Base-by-base conservation (phyloP, 1,140 invertebrate genomes). In the Calephelis nemesis region DNA sequence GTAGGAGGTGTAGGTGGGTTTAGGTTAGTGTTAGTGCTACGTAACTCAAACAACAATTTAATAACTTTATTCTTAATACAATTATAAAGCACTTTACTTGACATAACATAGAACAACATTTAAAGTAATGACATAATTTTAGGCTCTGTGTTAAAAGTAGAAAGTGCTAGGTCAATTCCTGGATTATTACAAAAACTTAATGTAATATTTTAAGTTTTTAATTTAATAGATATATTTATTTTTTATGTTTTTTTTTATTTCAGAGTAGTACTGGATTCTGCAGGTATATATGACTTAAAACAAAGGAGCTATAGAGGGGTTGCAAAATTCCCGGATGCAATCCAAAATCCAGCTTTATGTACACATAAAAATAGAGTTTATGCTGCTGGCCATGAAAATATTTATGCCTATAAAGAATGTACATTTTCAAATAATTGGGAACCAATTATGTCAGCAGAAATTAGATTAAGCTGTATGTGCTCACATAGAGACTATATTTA, bases 1-100 rank as follows among this genome's bases (percentile, higher is more conserved):
- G 67, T 86, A 64, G 88, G 88, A 73, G 88, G 88, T 47, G 83
- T 89, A 71, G 85, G 85, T 75, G 82, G 76, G 48, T 88, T 79
- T 79, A 87, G 88, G 88, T 90, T 63, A 79, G 81, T 84, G 77
- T 68, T 65, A 62, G 12, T 62, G 52, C 5, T 15, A 58, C 30
- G 8, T 40, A n/a, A n/a, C n/a, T n/a, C n/a, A n/a, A n/a, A n/a
- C n/a, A n/a, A n/a, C n/a, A n/a, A 30, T 4, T 62, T 30, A 60
- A 30, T 30, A 30, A 30, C 30, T 30, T 4, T 30, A 30, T 30
- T 30, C 30, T 30, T 30, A 30, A 30, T 30, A 30, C 1, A 30
- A 30, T 30, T 30, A 30, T 30, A 3, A 30, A 30, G 30, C 30
- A 30, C 30, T 30, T 30, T 30, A 30, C 30, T 30, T 30, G 30